These are phyloP conservation scores for Ctenoplectra terminalis DNA, from an alignment of 1,140 invertebrate species.

Conservation along the genomic window DNA sequence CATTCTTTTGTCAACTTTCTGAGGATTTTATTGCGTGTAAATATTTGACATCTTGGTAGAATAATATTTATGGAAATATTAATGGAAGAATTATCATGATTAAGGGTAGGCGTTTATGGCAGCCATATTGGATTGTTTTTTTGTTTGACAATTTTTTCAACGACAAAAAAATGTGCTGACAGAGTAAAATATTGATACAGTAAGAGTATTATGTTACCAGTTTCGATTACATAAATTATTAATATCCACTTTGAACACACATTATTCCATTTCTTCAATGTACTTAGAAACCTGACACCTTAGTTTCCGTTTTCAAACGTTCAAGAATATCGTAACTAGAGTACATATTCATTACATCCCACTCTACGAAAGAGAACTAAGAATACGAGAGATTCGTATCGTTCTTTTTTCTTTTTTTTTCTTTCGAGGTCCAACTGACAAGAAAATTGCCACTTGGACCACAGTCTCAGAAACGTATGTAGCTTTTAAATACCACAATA, in stretches of 20 bases:
- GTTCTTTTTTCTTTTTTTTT: too few relatives aligned
- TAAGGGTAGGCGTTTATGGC: too few relatives aligned
- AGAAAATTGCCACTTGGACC: not conserved
- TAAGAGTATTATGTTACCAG: not conserved
- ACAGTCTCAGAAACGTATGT: not conserved
- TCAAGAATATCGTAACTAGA: not conserved
- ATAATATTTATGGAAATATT: too few relatives aligned
- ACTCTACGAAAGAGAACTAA: not conserved
- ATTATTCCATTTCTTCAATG: not conserved
- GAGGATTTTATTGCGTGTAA: too few relatives aligned
- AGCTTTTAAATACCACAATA: conserved; percentile 38
- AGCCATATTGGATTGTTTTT: too few relatives aligned
- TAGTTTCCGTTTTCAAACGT: not conserved
- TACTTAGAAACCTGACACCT: not conserved
- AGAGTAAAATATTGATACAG: too few relatives aligned
- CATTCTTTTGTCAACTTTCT: too few relatives aligned
- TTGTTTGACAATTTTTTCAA: too few relatives aligned
- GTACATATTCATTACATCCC: not conserved
- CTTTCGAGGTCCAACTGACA: not conserved
- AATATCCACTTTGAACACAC: not conserved
- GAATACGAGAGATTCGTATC: not conserved
- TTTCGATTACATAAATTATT: conserved; percentile 7
- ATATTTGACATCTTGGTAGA: too few relatives aligned
- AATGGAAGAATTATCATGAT: too few relatives aligned
- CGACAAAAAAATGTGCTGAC: too few relatives aligned